Conservation (phyloP, 2,888 invertebrate species). For the Drosophila melanosoma region DNA sequence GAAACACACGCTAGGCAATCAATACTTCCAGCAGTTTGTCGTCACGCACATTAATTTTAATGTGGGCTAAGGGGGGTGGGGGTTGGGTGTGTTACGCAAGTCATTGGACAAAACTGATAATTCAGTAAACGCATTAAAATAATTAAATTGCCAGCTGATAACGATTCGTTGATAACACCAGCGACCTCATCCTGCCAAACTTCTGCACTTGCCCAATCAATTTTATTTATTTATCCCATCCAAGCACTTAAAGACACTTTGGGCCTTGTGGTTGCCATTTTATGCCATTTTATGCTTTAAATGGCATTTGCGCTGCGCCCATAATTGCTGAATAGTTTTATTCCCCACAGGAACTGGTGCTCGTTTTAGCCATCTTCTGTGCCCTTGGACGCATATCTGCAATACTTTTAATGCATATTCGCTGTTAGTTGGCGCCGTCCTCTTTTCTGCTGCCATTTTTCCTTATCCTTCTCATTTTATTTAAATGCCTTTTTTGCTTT, state of each 20-base stretch:
- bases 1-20: conserved; percentile 37
- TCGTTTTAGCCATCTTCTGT: conserved; percentile 5
- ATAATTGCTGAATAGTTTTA: conserved; percentile 52
- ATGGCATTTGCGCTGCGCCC: conserved; percentile 38
- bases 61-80: conserved; percentile 11
- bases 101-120: conserved; percentile 49
- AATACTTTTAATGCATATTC: conserved; percentile 78
- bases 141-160: conserved; percentile 74
- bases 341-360: conserved; percentile 2
- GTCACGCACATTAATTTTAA: conserved; percentile 54
- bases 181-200: conserved; percentile 38
- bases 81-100: background rate
- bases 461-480: conserved; percentile 36
- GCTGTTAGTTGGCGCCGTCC: conserved; percentile 57
- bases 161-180: conserved; percentile 52
- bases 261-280: conserved; percentile 14
- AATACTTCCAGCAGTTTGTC: conserved; percentile 33
- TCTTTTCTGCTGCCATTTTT: conserved; percentile 43
- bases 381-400: conserved; percentile 14
- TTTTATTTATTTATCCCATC: conserved; percentile 66
- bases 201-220: conserved; percentile 65
- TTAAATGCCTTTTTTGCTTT: conserved; percentile 54
- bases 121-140: conserved; percentile 73
- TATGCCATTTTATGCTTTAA: conserved; percentile 52
- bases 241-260: conserved; percentile 37